Percentiles rank a stretch among this genome's conserved stretches.
Evolutionary conservation across 2,113 vertebrate species (phyloP).

Genomic region (Nannobrachium achirus): DNA sequence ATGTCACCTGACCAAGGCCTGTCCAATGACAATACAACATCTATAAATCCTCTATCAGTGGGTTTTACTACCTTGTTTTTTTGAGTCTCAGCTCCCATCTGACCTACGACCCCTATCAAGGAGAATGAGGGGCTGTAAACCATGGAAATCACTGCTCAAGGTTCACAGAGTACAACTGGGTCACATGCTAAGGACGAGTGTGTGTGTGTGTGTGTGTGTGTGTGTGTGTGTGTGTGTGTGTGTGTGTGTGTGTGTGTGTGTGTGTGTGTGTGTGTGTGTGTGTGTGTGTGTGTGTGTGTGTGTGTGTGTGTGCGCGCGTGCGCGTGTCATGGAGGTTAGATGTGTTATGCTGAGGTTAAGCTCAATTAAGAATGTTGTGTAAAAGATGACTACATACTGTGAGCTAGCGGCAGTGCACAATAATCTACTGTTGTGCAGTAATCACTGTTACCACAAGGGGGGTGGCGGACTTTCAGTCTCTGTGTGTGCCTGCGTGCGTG

Average conservation of each 20-base stretch:
- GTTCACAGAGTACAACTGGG: conserved; percentile 60
- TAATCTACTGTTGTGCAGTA: conserved; percentile 24
- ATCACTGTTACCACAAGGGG: conserved; percentile 24
- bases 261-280: conserved; percentile 14
- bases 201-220: conserved; percentile 12
- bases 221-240: conserved; percentile 26
- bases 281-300: conserved; percentile 15
- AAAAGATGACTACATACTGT: conserved; percentile 28
- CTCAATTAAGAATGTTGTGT: conserved; percentile 34
- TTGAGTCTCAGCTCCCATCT: conserved; percentile 57
- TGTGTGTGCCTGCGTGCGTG: background rate
- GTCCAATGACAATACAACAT: conserved; percentile 40
- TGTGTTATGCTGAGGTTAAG: conserved; percentile 26
- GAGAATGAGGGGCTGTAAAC: conserved; percentile 66
- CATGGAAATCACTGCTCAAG: conserved; percentile 66
- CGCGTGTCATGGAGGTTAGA: too few species aligned
- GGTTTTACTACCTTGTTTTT: conserved; percentile 76
- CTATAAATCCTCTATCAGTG: conserved; percentile 69
- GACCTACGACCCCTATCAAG: conserved; percentile 65
- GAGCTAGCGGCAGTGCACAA: conserved; percentile 27
- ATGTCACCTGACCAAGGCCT: conserved; percentile 8
- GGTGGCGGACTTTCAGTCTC: conserved; percentile 43
- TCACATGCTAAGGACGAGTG: conserved; percentile 60
- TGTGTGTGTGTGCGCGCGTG: too few species aligned
- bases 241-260: conserved; percentile 6